phyloP scores from a whole-genome alignment of 2,797 vertebrate species.

The Moxostoma hubbsi region DNA sequence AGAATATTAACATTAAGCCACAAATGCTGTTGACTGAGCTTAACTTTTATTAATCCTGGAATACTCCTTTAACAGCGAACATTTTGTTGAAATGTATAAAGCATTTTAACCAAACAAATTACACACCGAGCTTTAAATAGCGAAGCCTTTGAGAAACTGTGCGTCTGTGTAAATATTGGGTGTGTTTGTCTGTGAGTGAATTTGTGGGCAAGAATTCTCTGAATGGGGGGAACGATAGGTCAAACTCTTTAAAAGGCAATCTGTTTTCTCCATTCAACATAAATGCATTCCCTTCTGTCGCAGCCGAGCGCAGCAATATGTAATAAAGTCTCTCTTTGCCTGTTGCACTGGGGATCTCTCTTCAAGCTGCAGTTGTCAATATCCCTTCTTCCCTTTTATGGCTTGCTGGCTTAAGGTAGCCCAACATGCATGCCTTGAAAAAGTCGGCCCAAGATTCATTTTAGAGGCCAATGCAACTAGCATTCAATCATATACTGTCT shows the following conservation, averaged over 20 bases:
- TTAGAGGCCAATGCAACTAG: slow-evolving; percentile 51
- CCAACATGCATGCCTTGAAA: slow-evolving; percentile 62
- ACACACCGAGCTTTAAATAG: not conserved
- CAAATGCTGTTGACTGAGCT: no score
- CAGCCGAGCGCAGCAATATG: slow-evolving; percentile 38
- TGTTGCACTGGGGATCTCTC: slow-evolving; percentile 43
- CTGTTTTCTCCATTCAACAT: slow-evolving; percentile 66
- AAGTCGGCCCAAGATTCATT: slow-evolving; percentile 45
- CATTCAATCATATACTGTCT: slow-evolving; percentile 49
- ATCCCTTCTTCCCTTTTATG: slow-evolving; percentile 59
- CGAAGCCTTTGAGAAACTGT: slow-evolving; percentile 15
- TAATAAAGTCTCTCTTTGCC: slow-evolving; percentile 36
- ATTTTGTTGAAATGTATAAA: no score
- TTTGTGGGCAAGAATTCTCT: slow-evolving; percentile 49
- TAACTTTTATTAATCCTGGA: no score
- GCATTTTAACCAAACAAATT: no score
- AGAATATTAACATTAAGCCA: no score
- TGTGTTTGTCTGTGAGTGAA: slow-evolving; percentile 31
- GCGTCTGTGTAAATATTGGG: slow-evolving; percentile 33
- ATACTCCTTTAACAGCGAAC: no score
- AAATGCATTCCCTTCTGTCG: slow-evolving; percentile 59
- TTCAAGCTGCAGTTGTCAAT: slow-evolving; percentile 46
- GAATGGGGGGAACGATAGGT: slow-evolving; percentile 48
- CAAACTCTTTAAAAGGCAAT: slow-evolving; percentile 57
- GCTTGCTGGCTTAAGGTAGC: slow-evolving; percentile 55